Evolutionary conservation across 1,140 invertebrate genomes (phyloP), one percentile per base, ranked within the genome.

Genomic region (Phthorimaea operculella): DNA sequence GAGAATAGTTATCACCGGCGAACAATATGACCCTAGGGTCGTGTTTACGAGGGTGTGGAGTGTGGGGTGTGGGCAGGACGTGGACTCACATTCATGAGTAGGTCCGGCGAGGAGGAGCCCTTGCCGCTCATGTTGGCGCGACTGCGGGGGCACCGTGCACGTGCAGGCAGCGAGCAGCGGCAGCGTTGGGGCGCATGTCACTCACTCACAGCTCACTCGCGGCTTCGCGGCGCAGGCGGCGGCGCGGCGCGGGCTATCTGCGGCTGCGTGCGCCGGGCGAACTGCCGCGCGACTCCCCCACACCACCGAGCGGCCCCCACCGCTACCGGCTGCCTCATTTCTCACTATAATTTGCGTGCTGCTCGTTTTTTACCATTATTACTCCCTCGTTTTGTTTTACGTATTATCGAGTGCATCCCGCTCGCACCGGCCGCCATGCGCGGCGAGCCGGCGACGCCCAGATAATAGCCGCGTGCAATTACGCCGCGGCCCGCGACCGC

Each of bases 21-120:
- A 28, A 28, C 21, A 28, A 28, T 28, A 28, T 28, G 21, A 28
- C 21, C 21, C 21, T 2, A 28, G 21, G 21, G 21, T 28, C 6
- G 21, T 28, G 21, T 28, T 28, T 28, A 28, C 21, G 21, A 28
- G 21, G 48, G 51, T 62, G 15, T 59, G 39, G 42, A 33, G 47
- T 36, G 33, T 55, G 57, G 42, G n/a, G 18, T n/a, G 21, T 28
- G 21, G 11, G 54, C 36, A 12, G 36, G 36, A 39, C 21, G 14
- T 47, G 42, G 51, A 87, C 85, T 87, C 76, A 87, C 85, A 82
- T 87, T 87, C 83, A 87, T 87, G 77, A 87, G 83, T 70, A 84
- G 82, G 76, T 87, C 85, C 72, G 85, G 85, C 55, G 83, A 85
- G 70, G 75, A 76, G 63, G 83, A 82, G 68, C 71, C 72, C 70